Base-by-base conservation (phyloP, 2,888 invertebrate genomes). In the Lydus trimaculatus region DNA sequence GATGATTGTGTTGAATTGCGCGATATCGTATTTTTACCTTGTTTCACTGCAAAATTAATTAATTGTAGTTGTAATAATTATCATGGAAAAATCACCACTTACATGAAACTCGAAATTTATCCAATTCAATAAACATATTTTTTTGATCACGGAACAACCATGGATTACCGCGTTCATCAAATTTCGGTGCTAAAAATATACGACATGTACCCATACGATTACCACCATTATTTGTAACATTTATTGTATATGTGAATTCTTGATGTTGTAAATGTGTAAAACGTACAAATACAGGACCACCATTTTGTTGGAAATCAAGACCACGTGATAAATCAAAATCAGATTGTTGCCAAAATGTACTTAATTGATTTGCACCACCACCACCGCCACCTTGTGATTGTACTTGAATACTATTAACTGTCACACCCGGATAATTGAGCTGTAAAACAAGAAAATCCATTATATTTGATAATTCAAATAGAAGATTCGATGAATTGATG, bases 301-400 rank as follows among this genome's bases (percentile, higher is more conserved):
- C 87, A 43, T n/a, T 17, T 0, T 94, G 94, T 9, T 90, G 88
- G 85, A 95, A 95, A 85, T 95, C 95, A 81, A 96, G 88, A 0
- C 96, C 96, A 0, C 94, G 88, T 0, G 91, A 90, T 43, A 96
- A 83, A 79, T 95, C 92, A 73, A 95, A 88, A 61, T 92, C 91
- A 66, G 92, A 92, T 84, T 92, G 90, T 86, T 92, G 91, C 95
- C 95, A 96, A 85, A 90, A 91, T 0, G 94, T 94, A 70, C 85
- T 84, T 56, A 94, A 73, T 0, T 84, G 83, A 84, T 94, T 91
- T 0, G 84, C 4, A 31, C 62, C 9, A 15, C 80, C 77, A 0
- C 89, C 88, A 28, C 4, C 28, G 4, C n/a, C n/a, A 0, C 87
- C 88, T 15, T 85, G 77, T 0, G 88, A 84, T 56, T 87, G 83